Evolutionary conservation across 2,888 invertebrate genomes (phyloP), one percentile per base, ranked within the genome.

Genomic region (Spisula subtruncata): DNA sequence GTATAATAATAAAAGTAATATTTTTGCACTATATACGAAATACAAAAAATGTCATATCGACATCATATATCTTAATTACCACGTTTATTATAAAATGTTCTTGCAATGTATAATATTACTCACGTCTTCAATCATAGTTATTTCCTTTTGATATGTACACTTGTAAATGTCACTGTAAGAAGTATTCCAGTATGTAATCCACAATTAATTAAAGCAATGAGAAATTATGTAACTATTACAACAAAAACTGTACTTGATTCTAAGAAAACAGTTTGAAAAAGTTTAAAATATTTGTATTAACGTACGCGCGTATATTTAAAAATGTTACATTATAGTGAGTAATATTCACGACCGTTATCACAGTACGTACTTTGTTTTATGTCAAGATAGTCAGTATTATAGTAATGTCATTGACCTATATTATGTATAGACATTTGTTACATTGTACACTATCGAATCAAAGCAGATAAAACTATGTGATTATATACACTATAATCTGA

Each of bases 331-430:
- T 25, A 66, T 66, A 66, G 25, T 66, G 60, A 66, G 60, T 66
- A 66, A 66, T 25, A n/a, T 25, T 66, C 25, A 66, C 25, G 60
- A 51, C n/a, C 25, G 56, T 66, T 66, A 66, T 66, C 60, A 25
- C 25, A 51, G 10, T 60, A 60, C 25, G 75, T 75, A 75, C 75
- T 35, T 75, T 35, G 16, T 75, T 35, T 29, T 75, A 35, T 75
- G 75, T 75, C 75, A 75, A 35, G 75, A 75, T 35, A 75, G 18
- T 1, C 75, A 32, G n/a, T n/a, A n/a, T n/a, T n/a, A 12, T 32
- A 16, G 32, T 75, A 60, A 32, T 75, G 75, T 35, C 75, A 75
- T 6, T 75, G 75, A 32, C 75, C 75, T 75, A 75, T 66, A 75
- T 75, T 32, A 75, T 16, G 35, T 32, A 71, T n/a, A 25, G 12